These are phyloP conservation scores for Hypomesus transpacificus DNA, from an alignment of 2,113 vertebrate species.

Conservation along the genomic window DNA sequence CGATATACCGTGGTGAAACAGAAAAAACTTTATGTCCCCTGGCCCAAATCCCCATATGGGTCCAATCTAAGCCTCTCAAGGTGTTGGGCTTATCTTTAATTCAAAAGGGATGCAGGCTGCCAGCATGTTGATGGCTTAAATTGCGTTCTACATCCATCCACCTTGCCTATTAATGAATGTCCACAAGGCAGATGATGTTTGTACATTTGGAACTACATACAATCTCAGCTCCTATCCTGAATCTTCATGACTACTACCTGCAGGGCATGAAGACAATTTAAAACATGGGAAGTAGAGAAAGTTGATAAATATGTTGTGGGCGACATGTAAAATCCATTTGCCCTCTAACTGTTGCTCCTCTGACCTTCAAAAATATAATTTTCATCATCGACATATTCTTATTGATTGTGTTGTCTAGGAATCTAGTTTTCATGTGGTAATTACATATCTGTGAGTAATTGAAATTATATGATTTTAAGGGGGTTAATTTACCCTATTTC, in stretches of 20 bases:
- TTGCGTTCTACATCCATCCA: constrained; percentile 53
- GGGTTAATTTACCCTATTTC: constrained; percentile 22
- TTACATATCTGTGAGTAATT: background rate
- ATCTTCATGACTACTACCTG: constrained; percentile 64
- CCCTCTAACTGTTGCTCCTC: background rate
- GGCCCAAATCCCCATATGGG: constrained; percentile 48
- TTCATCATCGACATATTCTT: background rate
- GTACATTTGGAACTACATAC: constrained; percentile 39
- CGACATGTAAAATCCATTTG: background rate
- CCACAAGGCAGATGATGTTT: constrained; percentile 45
- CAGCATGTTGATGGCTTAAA: constrained; percentile 63
- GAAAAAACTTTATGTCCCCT: constrained; percentile 7
- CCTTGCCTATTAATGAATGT: constrained; percentile 62
- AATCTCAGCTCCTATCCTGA: constrained; percentile 37
- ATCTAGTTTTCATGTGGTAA: background rate
- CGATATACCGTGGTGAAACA: background rate
- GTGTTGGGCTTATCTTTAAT: constrained; percentile 63
- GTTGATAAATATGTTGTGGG: constrained; percentile 54
- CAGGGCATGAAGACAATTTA: constrained; percentile 66
- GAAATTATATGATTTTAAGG: background rate
- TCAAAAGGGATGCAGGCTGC: constrained; percentile 51
- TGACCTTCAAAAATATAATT: constrained; percentile 17
- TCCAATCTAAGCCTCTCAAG: constrained; percentile 60
- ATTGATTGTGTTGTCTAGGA: no score
- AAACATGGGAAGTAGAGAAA: constrained; percentile 57